Evolutionary conservation across 2,888 invertebrate species (phyloP), one percentile per base, ranked within the genome.

Genomic region (Lamellibrachia columna): DNA sequence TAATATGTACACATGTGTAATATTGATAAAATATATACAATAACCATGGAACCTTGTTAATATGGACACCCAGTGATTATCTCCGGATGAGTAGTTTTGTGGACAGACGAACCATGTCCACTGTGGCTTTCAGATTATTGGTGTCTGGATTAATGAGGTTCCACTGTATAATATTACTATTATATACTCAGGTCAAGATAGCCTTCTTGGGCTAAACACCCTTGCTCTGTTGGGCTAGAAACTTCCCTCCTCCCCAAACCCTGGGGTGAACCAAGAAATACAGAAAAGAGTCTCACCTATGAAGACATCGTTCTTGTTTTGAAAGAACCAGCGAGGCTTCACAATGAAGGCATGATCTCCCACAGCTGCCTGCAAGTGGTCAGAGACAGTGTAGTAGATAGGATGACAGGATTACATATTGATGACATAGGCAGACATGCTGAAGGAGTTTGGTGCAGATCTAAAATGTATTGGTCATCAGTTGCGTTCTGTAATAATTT

Each of bases 311-410:
- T 98, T 98, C 96, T 98, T 98, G 95, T 98, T 98, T 97, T 99
- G 99, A 98, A 98, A 99, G 95, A 98, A 98, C 95, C 97, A 97
- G 53, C 98, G 97, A 94, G 98, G 98, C 94, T 98, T 97, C 6
- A 98, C 98, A 95, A 99, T 98, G 96, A 98, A 98, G 53, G 98
- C 98, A 97, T 98, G 98, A 97, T 98, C 98, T 7, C 98, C 98
- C 95, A 98, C 98, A 94, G 98, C 97, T 94, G 96, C 96, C 95
- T 97, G 96, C 92, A 96, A 92, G 92, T 90, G 22, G 1, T 6
- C 92, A 55, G 53, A 28, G 60, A 75, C 22, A 75, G 22, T 22
- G n/a, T 22, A 22, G 15, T 75, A 22, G 1, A 75, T n/a, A 22
- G 6, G 22, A 75, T 6, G 75, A 75, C 22, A 3, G 75, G 22